Evolutionary conservation across 2,888 invertebrate genomes (phyloP), one percentile per base, ranked within the genome.

Genomic region (Acrobeloides nanus): DNA sequence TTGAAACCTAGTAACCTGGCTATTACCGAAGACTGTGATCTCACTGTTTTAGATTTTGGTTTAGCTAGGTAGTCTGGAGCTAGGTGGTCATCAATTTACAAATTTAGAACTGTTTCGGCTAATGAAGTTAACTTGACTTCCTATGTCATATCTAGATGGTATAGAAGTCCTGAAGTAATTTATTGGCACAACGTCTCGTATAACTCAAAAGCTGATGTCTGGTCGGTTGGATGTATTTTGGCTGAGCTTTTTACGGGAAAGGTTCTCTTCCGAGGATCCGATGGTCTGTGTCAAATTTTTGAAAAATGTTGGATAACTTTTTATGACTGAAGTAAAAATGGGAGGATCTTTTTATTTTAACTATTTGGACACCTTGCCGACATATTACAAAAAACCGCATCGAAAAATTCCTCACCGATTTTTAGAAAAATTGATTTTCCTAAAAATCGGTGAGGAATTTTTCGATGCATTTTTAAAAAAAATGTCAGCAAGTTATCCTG

Each of bases 161-260:
- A 70, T 42, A 57, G 70, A 20, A 59, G 61, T 48, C 70, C 70
- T 20, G 70, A 70, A 52, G 67, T 70, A 1, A 68, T 70, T 39
- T 70, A 68, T 43, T 70, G 70, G 70, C 68, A 65, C 26, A 62
- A 61, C 27, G 64, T 55, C 35, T 60, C 51, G 33, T 52, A 50
- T 38, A 29, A 37, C 21, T 40, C 57, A 49, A 52, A 60, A 40
- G 67, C 63, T 4, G 69, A 69, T 38, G 57, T 69, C 33, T 69
- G 70, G 70, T 66, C 66, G 1, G 66, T 70, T 15, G 70, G 70
- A 7, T 70, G 70, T 46, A 70, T 70, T 38, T 59, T 69, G 25
- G 69, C 66, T 3, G 70, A 70, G 40, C 41, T 69, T 33, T 48
- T 70, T 37, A 62, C 56, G 21, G 62, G 63, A 15, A 38, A 50